phyloP scores from a whole-genome alignment of 2,113 vertebrate genomes.

The Vireo altiloquus region DNA sequence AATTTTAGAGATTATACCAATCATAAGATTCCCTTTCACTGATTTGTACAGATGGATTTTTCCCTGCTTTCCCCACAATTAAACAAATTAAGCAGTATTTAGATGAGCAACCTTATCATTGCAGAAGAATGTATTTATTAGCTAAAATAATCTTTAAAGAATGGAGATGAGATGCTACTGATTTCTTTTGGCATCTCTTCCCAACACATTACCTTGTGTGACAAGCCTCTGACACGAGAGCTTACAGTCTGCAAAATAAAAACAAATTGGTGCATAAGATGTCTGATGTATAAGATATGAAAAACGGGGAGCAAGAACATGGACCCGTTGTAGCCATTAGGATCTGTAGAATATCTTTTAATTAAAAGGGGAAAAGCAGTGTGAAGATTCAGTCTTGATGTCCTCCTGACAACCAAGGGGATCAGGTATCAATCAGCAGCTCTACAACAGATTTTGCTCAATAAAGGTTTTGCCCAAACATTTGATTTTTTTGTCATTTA shows the following conservation, averaged over 20 bases:
- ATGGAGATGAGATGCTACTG: neutral
- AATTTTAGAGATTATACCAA: slow-evolving; percentile 42
- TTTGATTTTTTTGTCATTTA: neutral
- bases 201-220: slow-evolving; percentile 27
- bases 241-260: slow-evolving; percentile 43
- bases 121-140: slow-evolving; percentile 9
- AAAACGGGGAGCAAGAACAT: neutral
- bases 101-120: slow-evolving; percentile 35
- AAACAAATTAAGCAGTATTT: slow-evolving; percentile 44
- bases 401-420: neutral
- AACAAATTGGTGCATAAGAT: neutral
- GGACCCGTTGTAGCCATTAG: neutral
- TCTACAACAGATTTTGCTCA: neutral
- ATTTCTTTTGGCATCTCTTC: slow-evolving; percentile 28
- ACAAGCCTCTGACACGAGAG: slow-evolving; percentile 13
- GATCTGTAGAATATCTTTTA: neutral
- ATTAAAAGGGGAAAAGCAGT: neutral
- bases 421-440: neutral
- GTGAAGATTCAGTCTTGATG: neutral
- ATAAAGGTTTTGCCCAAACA: neutral
- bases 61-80: slow-evolving; percentile 20
- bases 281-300: neutral
- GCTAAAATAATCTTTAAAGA: slow-evolving; percentile 8
- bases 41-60: slow-evolving; percentile 19
- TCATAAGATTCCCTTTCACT: slow-evolving; percentile 19